Base-by-base conservation (phyloP, 2,888 invertebrate species). In the Campaea margaritaria region DNA sequence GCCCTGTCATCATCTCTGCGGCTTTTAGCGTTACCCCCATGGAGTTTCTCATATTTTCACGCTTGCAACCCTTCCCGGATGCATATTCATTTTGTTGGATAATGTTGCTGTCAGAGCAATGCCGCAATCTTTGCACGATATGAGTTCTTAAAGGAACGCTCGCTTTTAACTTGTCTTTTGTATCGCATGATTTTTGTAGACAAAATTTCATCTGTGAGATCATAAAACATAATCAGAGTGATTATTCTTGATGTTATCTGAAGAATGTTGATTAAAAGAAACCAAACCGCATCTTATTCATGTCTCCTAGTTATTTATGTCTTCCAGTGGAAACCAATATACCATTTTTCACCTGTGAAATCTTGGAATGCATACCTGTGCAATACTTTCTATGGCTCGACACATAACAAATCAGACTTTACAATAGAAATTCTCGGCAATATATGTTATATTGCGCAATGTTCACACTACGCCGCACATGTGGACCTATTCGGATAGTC, bases 1-100 rank as follows among this genome's bases (percentile, higher is more conserved):
- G 79, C 73, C 78, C 78, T 83, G 82, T 84, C 86, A 84, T 84
- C 86, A 80, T 82, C 81, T 80, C 39, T 79, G 82, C 60, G 85
- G 85, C 79, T 81, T 84, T 82, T 73, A 73, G 72, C 69, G 62
- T 62, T 58, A 74, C 75, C 76, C 82, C 73, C 44, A 69, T 69
- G 63, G 60, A 74, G 70, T 74, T 70, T 70, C 75, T 78, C 79
- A 80, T 81, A 82, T 81, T 82, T 80, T 62, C 62, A 55, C 68
- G 67, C 51, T 62, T 75, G 74, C 80, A 80, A 76, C 83, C 82
- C 82, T 76, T 76, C 62, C 64, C 70, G 73, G 70, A 66, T 81
- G 81, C 80, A 83, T 80, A 80, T 79, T 81, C 79, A 82, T 81
- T 78, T 75, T 13, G 69, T 69, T 67, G 63, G 63, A 64, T 65